Conservation (phyloP, 2,797 vertebrate species). For the Propithecus deckenii region DNA sequence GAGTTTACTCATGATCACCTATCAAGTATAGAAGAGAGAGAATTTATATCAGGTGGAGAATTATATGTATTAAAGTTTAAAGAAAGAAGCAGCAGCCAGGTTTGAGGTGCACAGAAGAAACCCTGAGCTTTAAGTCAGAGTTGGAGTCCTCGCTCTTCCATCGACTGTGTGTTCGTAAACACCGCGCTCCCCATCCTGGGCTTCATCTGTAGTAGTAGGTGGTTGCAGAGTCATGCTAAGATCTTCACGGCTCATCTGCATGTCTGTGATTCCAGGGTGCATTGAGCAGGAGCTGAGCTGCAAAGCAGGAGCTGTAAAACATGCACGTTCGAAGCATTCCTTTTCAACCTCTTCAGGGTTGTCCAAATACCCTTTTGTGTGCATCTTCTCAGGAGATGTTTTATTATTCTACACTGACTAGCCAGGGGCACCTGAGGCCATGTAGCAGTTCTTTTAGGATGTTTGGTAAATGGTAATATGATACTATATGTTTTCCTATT, state of each 20-base stretch:
- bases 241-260: not conserved
- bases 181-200: not conserved
- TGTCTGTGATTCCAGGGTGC: not conserved
- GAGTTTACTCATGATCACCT: not conserved
- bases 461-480: not conserved
- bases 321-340: not conserved
- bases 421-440: not conserved
- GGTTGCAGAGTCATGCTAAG: not conserved
- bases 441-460: not conserved
- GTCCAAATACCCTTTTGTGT: slow-evolving; percentile 4
- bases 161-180: accelerated
- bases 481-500: slow-evolving; percentile 28
- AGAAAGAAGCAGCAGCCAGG: not conserved
- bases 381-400: not conserved
- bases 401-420: not conserved
- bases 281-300: not conserved
- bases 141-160: not conserved
- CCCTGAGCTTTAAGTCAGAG: accelerated
- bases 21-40: not conserved
- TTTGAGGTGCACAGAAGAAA: not conserved
- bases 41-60: not conserved
- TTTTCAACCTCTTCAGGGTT: not conserved
- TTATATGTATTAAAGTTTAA: not conserved
- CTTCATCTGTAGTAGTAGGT: not conserved
- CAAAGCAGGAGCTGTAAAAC: not conserved